Evolutionary conservation across 23 tunicate genomes (phyloP), one percentile per base, ranked within the genome.

Genomic region (Diplosoma virens): DNA sequence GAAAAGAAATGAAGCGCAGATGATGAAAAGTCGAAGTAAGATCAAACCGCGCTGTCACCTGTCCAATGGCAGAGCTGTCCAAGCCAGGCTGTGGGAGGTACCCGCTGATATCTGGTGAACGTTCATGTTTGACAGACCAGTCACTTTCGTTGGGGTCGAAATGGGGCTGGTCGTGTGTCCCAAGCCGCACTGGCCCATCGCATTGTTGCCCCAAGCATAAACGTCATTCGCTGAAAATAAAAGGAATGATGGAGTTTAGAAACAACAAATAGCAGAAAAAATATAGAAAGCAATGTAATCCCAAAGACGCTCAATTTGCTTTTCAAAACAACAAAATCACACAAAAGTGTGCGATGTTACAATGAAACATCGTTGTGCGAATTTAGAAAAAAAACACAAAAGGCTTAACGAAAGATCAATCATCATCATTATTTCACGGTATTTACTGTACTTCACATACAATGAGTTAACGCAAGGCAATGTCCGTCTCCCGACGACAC

Each of bases 141-240:
- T 37, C 2, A 95, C 80, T 70, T 70, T 64, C 2, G 90, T 81
- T 29, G 99, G 99, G 9, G 93, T 67, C 17, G 93, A 70, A 23
- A 89, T 71, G 53, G 99, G 95, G 58, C 96, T 91, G 69, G 79
- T 89, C 34, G 93, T 78, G 33, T 84, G 90, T 0, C 99, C 95
- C 74, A 89, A 32, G 25, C 99, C 99, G 37, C 99, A 95, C 54
- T 95, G 99, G 0, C 99, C 99, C 90, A 89, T 95, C 31, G 95
- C 96, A 36, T 95, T 95, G 76, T 95, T 95, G n/a, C 99, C 99
- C 99, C 99, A 95, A 32, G 96, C 59, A 48, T 75, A 95, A 3
- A 89, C 93, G 5, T 84, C 87, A 53, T 91, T 92, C 9, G 70
- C 97, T 92, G 83, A 1, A 48, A 47, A 47, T 5, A 67, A 67